phyloP scores from a whole-genome alignment of 2,113 vertebrate genomes.

The Xiphias gladius region DNA sequence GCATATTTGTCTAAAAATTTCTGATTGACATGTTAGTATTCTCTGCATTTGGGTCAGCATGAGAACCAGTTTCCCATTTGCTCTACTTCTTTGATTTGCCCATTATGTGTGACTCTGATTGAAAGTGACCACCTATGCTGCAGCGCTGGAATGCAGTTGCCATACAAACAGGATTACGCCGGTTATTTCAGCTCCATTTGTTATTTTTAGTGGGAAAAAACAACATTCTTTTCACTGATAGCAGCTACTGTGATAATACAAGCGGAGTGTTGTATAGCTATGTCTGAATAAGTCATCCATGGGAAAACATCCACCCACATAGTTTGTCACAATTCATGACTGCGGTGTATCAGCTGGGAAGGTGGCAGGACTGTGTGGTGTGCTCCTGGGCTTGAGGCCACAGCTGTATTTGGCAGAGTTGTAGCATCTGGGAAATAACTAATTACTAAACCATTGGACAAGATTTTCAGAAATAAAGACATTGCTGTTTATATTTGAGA shows the following conservation, averaged over 20 bases:
- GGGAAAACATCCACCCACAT: slow-evolving; percentile 33
- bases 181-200: slow-evolving; percentile 61
- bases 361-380: neutral
- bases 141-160: slow-evolving; percentile 63
- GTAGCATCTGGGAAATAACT: neutral
- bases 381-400: neutral
- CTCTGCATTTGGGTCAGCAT: slow-evolving; percentile 12
- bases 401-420: neutral
- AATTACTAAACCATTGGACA: neutral
- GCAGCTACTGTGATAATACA: slow-evolving; percentile 53
- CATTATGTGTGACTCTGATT: neutral
- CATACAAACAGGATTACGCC: slow-evolving; percentile 61
- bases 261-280: neutral
- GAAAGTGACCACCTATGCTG: slow-evolving; percentile 61
- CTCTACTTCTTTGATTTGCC: slow-evolving; percentile 23
- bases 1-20: neutral
- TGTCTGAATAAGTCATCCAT: slow-evolving; percentile 12
- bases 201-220: slow-evolving; percentile 66
- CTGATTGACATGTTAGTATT: slow-evolving; percentile 5
- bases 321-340: neutral
- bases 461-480: neutral
- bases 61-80: slow-evolving; percentile 19
- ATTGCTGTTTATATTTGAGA: neutral
- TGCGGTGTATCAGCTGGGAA: neutral
- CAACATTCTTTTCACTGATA: slow-evolving; percentile 56